Evolutionary conservation across 2,797 vertebrate species (phyloP).

Genomic region (Arctocebus calabarensis): DNA sequence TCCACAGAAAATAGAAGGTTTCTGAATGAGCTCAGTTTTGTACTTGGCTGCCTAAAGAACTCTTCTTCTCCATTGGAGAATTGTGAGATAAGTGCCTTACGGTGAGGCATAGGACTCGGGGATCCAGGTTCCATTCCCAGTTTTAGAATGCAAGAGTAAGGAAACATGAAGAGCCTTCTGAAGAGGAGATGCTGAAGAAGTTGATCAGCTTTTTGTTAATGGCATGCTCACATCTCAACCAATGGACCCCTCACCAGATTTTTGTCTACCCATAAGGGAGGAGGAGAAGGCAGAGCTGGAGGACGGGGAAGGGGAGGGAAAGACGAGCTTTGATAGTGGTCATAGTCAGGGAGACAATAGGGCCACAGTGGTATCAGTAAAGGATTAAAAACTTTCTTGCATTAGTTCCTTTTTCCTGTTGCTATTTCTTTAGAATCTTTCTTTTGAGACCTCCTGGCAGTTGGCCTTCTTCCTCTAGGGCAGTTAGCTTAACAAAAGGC

Average conservation of each 20-base stretch:
- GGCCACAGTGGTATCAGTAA: background rate
- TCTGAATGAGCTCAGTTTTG: conserved; percentile 3
- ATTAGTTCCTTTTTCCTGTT: conserved; percentile 1
- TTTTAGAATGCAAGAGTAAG: background rate
- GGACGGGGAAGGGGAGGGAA: background rate
- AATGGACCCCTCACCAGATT: background rate
- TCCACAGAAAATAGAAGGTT: background rate
- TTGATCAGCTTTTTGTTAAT: background rate
- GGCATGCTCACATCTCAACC: background rate
- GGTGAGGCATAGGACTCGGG: background rate
- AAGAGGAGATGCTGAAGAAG: background rate
- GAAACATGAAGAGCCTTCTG: background rate
- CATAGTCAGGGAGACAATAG: background rate
- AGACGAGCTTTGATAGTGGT: background rate
- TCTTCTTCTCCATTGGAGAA: background rate
- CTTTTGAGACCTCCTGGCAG: background rate
- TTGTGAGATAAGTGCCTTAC: background rate
- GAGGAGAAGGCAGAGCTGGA: background rate
- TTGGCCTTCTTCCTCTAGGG: background rate
- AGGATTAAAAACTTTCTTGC: background rate
- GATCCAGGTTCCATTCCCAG: background rate
- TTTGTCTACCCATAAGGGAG: background rate
- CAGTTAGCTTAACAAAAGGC: background rate
- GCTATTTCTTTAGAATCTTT: conserved; percentile 46
- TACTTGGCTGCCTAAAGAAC: background rate